Percentiles rank a stretch among this genome's conserved stretches.
Conservation (phyloP, 1,140 invertebrate genomes). For the Hycleus cichorii region DNA sequence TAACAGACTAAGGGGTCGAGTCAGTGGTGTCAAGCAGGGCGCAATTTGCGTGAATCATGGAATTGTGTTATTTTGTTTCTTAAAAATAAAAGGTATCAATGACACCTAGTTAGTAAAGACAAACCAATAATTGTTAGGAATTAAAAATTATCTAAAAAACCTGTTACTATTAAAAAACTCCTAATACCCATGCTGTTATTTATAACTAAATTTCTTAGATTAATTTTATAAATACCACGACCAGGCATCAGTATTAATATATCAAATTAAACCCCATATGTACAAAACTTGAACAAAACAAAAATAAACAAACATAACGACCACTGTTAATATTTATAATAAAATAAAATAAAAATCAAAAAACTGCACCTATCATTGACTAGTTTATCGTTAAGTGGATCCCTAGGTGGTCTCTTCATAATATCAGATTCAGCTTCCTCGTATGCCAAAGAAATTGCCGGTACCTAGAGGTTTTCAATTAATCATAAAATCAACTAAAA, state of each 20-base stretch:
- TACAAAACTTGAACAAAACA: conserved; percentile 6
- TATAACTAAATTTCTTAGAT: not conserved
- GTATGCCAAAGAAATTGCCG: conserved; percentile 99
- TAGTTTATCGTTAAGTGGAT: conserved; percentile 90
- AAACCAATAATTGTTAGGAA: too few species aligned
- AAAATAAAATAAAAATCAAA: conserved; percentile 27
- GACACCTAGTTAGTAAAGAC: too few species aligned
- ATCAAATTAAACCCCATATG: conserved; percentile 3
- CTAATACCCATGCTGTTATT: too few species aligned
- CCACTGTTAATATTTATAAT: conserved; percentile 6
- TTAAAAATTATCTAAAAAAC: too few species aligned
- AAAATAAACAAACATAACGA: conserved; percentile 16
- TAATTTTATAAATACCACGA: not conserved
- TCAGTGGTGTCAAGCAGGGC: conserved; percentile 33
- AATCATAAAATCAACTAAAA: not conserved
- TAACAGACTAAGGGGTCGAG: conserved; percentile 16
- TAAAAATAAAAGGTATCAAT: not conserved
- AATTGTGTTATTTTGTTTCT: conserved; percentile 18
- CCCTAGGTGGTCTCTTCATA: conserved; percentile 98
- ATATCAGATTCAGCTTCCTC: conserved; percentile 99
- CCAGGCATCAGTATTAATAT: conserved; percentile 13
- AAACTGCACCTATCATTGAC: conserved; percentile 87
- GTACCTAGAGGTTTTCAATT: conserved; percentile 62
- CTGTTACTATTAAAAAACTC: too few species aligned
- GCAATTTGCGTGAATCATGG: conserved; percentile 24